A percentile compares a stretch with the other conserved stretches of the same genome.
Evolutionary conservation across 1,140 invertebrate species (phyloP).

Genomic region (Leptinotarsa defecta): DNA sequence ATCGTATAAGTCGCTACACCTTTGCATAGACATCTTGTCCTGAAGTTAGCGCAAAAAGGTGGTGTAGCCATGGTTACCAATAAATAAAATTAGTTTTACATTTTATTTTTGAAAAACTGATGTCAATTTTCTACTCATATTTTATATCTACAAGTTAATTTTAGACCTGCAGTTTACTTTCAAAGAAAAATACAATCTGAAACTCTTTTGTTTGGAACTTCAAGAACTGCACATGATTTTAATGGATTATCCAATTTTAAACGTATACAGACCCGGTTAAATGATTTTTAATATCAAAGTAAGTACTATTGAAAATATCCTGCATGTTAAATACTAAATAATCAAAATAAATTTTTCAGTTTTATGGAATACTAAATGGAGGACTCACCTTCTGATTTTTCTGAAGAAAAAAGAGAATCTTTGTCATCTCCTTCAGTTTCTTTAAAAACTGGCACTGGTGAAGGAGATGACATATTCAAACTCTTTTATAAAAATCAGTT

Average conservation of each 20-base stretch:
- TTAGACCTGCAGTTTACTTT: too few species aligned
- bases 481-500: constrained; percentile 12
- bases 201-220: too few species aligned
- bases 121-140: neutral
- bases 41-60: neutral
- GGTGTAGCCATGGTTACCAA: neutral
- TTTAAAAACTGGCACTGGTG: constrained; percentile 22
- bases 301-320: too few species aligned
- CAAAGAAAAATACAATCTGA: too few species aligned
- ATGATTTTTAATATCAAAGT: too few species aligned
- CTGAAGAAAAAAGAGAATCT: constrained; percentile 52
- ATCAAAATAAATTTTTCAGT: neutral
- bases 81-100: constrained; percentile 7
- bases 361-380: neutral
- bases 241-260: too few species aligned
- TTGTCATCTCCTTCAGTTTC: constrained; percentile 41
- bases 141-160: neutral
- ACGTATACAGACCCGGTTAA: too few species aligned
- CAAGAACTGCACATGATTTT: too few species aligned
- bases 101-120: constrained; percentile 24
- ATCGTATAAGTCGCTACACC: too few species aligned
- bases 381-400: constrained; percentile 45
- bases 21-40: too few species aligned
- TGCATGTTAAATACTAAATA: neutral
- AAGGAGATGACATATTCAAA: constrained; percentile 21